Conservation (phyloP, 1,140 invertebrate species). For the Papilio aristodemus region DNA sequence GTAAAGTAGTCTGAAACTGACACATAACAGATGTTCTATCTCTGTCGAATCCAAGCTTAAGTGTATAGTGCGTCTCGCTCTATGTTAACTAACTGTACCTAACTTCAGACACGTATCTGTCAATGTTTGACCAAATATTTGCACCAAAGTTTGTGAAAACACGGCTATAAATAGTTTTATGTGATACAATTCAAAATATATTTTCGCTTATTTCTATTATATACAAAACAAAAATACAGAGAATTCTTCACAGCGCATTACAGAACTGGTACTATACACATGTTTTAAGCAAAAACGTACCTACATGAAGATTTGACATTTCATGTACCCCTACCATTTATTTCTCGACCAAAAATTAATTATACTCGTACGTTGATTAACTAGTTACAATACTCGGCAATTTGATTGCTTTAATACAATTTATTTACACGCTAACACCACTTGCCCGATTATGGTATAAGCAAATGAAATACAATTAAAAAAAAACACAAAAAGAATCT, state of each 20-base stretch:
- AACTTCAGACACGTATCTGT: neutral
- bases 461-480: too few species aligned
- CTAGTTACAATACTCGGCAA: slow-evolving; percentile 6
- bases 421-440: neutral
- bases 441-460: neutral
- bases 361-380: slow-evolving; percentile 9
- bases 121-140: slow-evolving; percentile 26
- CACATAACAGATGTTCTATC: neutral
- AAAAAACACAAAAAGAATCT: too few species aligned
- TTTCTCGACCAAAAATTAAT: slow-evolving; percentile 29
- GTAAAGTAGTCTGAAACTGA: too few species aligned
- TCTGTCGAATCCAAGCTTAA: neutral
- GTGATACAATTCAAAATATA: slow-evolving; percentile 30
- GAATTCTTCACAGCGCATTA: slow-evolving; percentile 61
- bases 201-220: slow-evolving; percentile 36
- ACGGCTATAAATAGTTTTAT: slow-evolving; percentile 21
- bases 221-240: slow-evolving; percentile 42
- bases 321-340: slow-evolving; percentile 32
- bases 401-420: slow-evolving; percentile 17
- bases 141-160: slow-evolving; percentile 14
- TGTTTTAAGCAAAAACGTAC: slow-evolving; percentile 35
- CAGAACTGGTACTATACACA: slow-evolving; percentile 56
- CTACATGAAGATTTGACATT: neutral
- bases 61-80: neutral
- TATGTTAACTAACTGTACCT: neutral